Percentiles rank a stretch among this genome's conserved stretches.
Evolutionary conservation across 2,888 invertebrate species (phyloP).

Genomic region (Aethes cnicana): DNA sequence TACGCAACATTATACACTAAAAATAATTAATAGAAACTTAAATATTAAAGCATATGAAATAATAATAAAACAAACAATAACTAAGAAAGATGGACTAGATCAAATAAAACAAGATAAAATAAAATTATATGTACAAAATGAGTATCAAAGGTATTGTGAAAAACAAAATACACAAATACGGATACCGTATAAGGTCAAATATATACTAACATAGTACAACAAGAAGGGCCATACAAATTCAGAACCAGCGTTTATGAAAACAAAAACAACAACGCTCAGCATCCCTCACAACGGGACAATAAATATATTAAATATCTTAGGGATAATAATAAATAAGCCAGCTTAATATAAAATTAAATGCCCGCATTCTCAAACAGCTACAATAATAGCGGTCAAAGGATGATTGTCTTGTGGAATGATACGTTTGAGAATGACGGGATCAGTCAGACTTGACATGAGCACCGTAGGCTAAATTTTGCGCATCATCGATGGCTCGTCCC

Average conservation of each 20-base stretch:
- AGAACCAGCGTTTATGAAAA: constrained; percentile 71
- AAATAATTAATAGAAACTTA: constrained; percentile 37
- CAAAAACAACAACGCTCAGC: constrained; percentile 53
- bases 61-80: constrained; percentile 40
- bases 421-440: constrained; percentile 28
- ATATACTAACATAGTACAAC: constrained; percentile 75
- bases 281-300: constrained; percentile 65
- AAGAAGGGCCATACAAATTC: constrained; percentile 69
- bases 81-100: constrained; percentile 67
- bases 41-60: constrained; percentile 34
- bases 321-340: constrained; percentile 65
- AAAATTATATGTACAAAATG: constrained; percentile 37
- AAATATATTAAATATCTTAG: constrained; percentile 74
- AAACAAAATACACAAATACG: constrained; percentile 76
- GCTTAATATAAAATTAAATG: constrained; percentile 19
- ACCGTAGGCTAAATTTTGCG: constrained; percentile 83
- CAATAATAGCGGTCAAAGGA: constrained; percentile 43
- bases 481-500: constrained; percentile 82
- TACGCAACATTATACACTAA: no score
- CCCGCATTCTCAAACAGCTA: constrained; percentile 34
- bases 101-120: constrained; percentile 43
- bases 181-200: constrained; percentile 73
- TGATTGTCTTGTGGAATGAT: constrained; percentile 42
- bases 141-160: constrained; percentile 46
- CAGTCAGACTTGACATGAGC: constrained; percentile 77